These are phyloP conservation scores for cat (Felis catus) DNA, from an alignment of 2,113 vertebrate genomes.

Conservation along the genomic window DNA sequence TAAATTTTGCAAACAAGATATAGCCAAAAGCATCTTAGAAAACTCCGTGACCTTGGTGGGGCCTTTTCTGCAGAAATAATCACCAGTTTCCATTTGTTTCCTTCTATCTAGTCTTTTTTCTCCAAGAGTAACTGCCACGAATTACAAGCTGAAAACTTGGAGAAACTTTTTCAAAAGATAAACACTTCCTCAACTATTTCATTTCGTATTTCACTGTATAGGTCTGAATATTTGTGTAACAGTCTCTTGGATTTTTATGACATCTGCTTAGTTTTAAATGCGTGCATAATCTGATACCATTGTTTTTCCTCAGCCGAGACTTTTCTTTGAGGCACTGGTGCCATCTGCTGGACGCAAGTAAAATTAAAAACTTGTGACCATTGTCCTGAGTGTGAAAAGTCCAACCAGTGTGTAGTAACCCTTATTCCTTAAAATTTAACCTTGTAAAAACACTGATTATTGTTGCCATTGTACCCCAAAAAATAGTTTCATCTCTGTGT, in stretches of 20 bases:
- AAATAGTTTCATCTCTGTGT: conserved; percentile 64
- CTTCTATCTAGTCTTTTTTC: neutral
- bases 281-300: rapidly evolving
- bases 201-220: neutral
- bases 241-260: neutral
- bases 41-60: neutral
- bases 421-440: conserved; percentile 39
- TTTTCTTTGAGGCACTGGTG: conserved; percentile 76
- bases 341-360: conserved; percentile 81
- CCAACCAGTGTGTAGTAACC: neutral
- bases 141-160: neutral
- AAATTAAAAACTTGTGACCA: neutral
- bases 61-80: neutral
- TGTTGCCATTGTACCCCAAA: conserved; percentile 7
- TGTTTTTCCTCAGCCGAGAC: neutral
- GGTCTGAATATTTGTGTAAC: neutral
- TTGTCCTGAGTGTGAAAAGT: neutral
- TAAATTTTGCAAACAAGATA: neutral
- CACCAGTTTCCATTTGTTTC: neutral
- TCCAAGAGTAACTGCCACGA: neutral
- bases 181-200: neutral
- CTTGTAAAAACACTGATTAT: neutral
- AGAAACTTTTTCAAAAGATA: neutral
- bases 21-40: neutral
- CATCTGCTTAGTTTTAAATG: neutral